Evolutionary conservation across 2,797 vertebrate species (phyloP).

Genomic region (Catharus ustulatus): DNA sequence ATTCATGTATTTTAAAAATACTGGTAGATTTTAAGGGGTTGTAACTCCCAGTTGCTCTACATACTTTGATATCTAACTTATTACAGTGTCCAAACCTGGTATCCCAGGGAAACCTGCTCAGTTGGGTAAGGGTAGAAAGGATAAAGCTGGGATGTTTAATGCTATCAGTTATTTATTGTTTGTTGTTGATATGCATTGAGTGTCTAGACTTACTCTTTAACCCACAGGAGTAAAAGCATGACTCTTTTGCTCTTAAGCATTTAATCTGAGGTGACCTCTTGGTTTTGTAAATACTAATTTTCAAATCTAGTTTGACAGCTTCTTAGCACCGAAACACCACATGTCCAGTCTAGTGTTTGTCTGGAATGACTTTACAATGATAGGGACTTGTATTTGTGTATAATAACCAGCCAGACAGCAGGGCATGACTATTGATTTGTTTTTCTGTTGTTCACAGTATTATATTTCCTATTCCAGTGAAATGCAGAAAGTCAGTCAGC

Average conservation of each 20-base stretch:
- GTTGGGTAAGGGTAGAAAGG: not conserved
- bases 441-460: not conserved
- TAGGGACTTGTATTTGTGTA: not conserved
- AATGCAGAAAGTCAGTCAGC: not conserved
- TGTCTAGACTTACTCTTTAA: not conserved
- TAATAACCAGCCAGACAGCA: not conserved
- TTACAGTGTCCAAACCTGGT: not conserved
- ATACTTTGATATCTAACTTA: not conserved
- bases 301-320: not conserved
- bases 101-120: not conserved
- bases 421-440: not conserved
- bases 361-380: not conserved
- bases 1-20: not conserved
- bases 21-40: not conserved
- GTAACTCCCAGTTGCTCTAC: rapidly evolving
- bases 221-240: not conserved
- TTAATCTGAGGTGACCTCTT: not conserved
- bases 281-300: not conserved
- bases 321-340: not conserved
- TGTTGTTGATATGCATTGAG: not conserved
- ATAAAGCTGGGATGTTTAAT: not conserved
- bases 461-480: not conserved
- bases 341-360: not conserved
- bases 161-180: not conserved
- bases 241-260: not conserved